phyloP scores from a whole-genome alignment of 2,888 invertebrate species.

The Caenorhabditis afra region DNA sequence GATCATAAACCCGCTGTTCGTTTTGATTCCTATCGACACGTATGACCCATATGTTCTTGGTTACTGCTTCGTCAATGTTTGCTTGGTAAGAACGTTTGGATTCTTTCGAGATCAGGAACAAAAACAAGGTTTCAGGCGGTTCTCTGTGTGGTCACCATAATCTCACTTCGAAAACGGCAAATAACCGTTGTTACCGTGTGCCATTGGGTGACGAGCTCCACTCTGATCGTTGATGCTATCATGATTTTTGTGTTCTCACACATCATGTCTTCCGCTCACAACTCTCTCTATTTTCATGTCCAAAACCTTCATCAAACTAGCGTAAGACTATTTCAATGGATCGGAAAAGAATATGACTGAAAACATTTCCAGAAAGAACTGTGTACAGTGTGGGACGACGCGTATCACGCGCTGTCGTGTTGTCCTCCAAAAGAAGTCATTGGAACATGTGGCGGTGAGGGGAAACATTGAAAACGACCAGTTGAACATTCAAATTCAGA shows the following conservation, averaged over 20 bases:
- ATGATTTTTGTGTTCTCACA: slow-evolving; percentile 51
- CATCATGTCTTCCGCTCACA: slow-evolving; percentile 44
- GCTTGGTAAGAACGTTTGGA: slow-evolving; percentile 29
- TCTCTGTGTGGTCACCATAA: slow-evolving; percentile 21
- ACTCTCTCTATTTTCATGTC: slow-evolving; percentile 33
- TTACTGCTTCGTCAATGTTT: slow-evolving; percentile 39
- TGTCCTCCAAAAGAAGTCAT: slow-evolving; percentile 52
- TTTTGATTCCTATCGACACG: slow-evolving; percentile 44
- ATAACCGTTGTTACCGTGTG: slow-evolving; percentile 30
- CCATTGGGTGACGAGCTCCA: slow-evolving; percentile 42
- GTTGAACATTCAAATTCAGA: slow-evolving; percentile 1
- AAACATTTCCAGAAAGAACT: slow-evolving; percentile 37
- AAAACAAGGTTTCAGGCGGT: slow-evolving; percentile 16
- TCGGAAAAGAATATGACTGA: too few relatives aligned
- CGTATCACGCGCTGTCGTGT: slow-evolving; percentile 21
- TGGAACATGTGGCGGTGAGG: slow-evolving; percentile 10
- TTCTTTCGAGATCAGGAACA: not conserved
- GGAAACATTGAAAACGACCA: not conserved
- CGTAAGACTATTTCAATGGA: too few relatives aligned
- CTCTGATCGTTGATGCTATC: slow-evolving; percentile 46
- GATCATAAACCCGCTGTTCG: slow-evolving; percentile 42
- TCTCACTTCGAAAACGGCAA: slow-evolving; percentile 20
- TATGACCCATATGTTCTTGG: slow-evolving; percentile 33
- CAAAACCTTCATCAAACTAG: slow-evolving; percentile 14
- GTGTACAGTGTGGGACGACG: slow-evolving; percentile 51